A percentile compares a stretch with the other conserved stretches of the same genome.
Conservation (phyloP, 2,113 vertebrate species). For the Tonatia bakeri region DNA sequence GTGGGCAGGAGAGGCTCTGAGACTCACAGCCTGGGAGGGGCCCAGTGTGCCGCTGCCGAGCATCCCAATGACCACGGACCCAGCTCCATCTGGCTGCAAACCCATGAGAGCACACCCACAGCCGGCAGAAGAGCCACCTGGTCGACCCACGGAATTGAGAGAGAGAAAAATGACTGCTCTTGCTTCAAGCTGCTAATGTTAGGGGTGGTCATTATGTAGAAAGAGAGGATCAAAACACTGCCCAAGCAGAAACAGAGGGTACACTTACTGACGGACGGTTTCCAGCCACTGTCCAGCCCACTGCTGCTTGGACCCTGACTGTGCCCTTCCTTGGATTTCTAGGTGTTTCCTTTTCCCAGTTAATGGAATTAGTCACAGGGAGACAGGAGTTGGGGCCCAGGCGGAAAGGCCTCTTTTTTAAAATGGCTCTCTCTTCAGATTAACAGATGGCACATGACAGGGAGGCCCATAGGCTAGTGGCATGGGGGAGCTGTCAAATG, state of each 20-base stretch:
- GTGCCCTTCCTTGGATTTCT: not conserved
- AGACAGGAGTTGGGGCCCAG: not conserved
- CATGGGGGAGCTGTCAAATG: accelerated
- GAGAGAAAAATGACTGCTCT: not conserved
- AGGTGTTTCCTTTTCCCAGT: not conserved
- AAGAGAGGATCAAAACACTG: not conserved
- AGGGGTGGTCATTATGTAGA: not conserved
- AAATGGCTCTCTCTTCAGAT: not conserved
- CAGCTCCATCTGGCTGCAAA: not conserved
- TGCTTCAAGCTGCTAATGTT: not conserved
- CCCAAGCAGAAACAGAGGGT: not conserved
- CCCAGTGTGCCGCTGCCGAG: not conserved
- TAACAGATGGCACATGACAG: too few relatives aligned
- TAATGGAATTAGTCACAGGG: not conserved
- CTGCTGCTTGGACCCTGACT: not conserved
- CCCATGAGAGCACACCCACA: too few relatives aligned
- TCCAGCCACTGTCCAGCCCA: not conserved
- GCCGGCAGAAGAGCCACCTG: not conserved
- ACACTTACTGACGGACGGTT: accelerated
- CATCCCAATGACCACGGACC: not conserved
- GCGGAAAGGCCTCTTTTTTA: not conserved
- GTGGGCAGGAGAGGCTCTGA: not conserved
- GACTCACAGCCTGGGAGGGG: not conserved
- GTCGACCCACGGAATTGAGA: not conserved
- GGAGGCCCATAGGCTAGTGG: accelerated